Conservation (phyloP, 2,888 invertebrate genomes). For the Caenorhabditis panamensis region DNA sequence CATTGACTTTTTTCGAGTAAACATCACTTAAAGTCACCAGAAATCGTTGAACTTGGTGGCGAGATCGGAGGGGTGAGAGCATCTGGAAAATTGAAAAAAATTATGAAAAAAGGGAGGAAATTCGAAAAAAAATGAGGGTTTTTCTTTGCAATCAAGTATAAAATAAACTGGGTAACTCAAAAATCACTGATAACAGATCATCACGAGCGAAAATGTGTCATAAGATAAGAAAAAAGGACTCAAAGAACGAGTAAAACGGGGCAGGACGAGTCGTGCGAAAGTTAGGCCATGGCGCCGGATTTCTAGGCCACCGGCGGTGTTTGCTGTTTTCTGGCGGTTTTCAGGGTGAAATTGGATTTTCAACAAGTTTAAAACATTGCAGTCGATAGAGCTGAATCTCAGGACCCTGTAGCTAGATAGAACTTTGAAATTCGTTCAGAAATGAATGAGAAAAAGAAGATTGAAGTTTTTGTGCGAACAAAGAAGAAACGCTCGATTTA, state of each 20-base stretch:
- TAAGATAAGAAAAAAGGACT: conserved; percentile 20
- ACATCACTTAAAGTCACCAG: conserved; percentile 52
- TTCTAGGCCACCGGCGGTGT: conserved; percentile 7
- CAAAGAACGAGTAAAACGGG: conserved; percentile 37
- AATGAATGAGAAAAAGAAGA: too few species aligned
- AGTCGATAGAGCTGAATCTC: too few species aligned
- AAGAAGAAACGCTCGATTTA: too few species aligned
- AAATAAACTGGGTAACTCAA: background rate
- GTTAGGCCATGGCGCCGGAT: background rate
- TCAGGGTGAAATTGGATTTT: too few species aligned
- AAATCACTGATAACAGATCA: conserved; percentile 37
- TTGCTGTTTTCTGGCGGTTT: too few species aligned
- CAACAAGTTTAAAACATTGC: too few species aligned
- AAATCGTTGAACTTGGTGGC: conserved; percentile 40
- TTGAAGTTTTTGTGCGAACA: too few species aligned
- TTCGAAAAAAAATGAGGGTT: background rate
- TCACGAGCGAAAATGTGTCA: conserved; percentile 21
- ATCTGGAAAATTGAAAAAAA: conserved; percentile 17
- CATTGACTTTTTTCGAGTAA: conserved; percentile 60
- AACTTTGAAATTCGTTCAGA: too few species aligned
- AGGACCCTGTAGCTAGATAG: too few species aligned
- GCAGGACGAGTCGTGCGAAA: conserved; percentile 17
- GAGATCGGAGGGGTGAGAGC: conserved; percentile 26
- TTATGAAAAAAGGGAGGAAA: background rate
- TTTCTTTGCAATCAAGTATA: conserved; percentile 5